A percentile compares a stretch with the other conserved stretches of the same genome.
Evolutionary conservation across 2,113 vertebrate species (phyloP).

Genomic region (Tachysurus vachellii): DNA sequence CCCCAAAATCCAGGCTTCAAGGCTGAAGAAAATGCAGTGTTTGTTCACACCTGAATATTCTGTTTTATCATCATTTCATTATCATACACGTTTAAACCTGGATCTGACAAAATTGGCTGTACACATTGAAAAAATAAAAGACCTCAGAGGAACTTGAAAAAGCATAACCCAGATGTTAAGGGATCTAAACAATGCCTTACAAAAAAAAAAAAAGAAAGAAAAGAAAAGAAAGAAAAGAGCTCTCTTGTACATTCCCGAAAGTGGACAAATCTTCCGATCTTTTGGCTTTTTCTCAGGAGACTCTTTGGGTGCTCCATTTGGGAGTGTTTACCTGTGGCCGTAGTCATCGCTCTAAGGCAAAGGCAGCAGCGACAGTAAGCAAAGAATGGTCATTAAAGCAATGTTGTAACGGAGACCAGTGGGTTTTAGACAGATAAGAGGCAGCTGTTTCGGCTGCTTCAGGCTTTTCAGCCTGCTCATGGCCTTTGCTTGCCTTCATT

Average conservation of each 20-base stretch:
- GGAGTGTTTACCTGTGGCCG: conserved; percentile 64
- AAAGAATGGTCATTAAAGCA: conserved; percentile 51
- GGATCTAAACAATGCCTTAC: conserved; percentile 34
- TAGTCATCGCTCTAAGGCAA: conserved; percentile 35
- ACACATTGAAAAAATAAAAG: conserved; percentile 21
- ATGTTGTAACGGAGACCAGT: conserved; percentile 52
- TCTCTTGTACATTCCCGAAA: conserved; percentile 15
- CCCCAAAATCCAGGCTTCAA: not conserved
- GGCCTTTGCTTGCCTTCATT: conserved; percentile 1
- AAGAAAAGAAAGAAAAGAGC: not conserved
- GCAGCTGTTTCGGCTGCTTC: conserved; percentile 64
- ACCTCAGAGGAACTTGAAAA: conserved; percentile 6
- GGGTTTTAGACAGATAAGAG: conserved; percentile 60
- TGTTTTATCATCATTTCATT: conserved; percentile 18
- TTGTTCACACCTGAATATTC: conserved; percentile 38
- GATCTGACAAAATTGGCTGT: not conserved
- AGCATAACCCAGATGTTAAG: not conserved
- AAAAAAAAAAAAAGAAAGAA: not conserved
- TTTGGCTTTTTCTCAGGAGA: conserved; percentile 33
- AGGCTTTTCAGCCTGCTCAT: conserved; percentile 35
- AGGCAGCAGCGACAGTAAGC: conserved; percentile 50
- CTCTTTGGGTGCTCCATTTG: conserved; percentile 48
- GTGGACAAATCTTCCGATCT: conserved; percentile 27
- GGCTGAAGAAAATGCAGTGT: conserved; percentile 14
- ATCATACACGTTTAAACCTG: conserved; percentile 26